phyloP scores from a whole-genome alignment of 1,140 invertebrate genomes.

The Dendroctonus valens region DNA sequence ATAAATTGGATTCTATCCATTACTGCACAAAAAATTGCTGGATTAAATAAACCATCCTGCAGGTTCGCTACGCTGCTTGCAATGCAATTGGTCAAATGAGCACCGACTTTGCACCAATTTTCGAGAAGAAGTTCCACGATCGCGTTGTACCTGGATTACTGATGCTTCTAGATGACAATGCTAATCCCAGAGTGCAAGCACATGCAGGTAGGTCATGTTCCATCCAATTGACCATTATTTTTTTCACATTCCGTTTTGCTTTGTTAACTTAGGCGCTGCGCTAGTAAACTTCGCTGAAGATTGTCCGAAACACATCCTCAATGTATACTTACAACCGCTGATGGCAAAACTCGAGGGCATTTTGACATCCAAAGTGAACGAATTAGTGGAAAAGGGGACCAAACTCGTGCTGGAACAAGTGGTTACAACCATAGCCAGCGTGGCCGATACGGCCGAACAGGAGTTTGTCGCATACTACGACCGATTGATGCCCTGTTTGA shows the following conservation, averaged over 20 bases:
- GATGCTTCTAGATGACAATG: conserved; percentile 86
- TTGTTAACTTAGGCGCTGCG: conserved; percentile 64
- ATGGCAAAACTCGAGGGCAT: conserved; percentile 91
- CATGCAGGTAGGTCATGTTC: conserved; percentile 63
- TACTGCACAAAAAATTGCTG: no score
- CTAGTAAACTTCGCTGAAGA: conserved; percentile 99
- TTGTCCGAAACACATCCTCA: conserved; percentile 92
- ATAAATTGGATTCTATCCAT: no score
- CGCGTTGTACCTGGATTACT: conserved; percentile 90
- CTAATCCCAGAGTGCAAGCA: conserved; percentile 91
- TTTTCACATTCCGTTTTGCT: conserved; percentile 6
- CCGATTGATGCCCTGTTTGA: conserved; percentile 92
- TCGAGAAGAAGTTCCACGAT: conserved; percentile 97
- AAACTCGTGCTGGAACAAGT: conserved; percentile 97
- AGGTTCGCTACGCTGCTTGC: conserved; percentile 93
- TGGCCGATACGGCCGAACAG: conserved; percentile 98
- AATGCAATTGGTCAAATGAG: conserved; percentile 99
- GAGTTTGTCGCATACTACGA: conserved; percentile 86
- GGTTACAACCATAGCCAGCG: conserved; percentile 97
- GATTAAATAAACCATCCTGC: not conserved
- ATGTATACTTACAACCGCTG: conserved; percentile 85
- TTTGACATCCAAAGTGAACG: conserved; percentile 89
- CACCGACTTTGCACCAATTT: conserved; percentile 94
- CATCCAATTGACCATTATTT: not conserved
- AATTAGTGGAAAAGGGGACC: conserved; percentile 87